Percentiles rank a stretch among this genome's conserved stretches.
Conservation (phyloP, 1,140 invertebrate genomes). For the Leptinotarsa defecta region DNA sequence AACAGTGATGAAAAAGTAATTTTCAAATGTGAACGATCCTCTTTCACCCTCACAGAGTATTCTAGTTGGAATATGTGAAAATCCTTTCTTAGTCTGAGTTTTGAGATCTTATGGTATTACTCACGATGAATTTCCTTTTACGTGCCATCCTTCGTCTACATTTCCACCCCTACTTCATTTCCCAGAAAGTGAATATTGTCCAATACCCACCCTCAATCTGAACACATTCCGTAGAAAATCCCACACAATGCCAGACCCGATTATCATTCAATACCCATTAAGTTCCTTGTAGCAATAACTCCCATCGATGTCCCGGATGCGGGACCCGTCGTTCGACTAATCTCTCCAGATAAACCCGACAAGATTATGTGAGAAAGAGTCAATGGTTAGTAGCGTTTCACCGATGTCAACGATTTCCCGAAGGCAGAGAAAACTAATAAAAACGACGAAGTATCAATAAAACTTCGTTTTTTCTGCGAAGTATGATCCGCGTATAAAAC, state of each 20-base stretch:
- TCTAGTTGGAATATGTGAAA: too few relatives aligned
- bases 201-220: too few relatives aligned
- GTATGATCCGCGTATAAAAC: conserved; percentile 1
- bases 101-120: too few relatives aligned
- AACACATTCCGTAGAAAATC: not conserved
- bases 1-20: too few relatives aligned
- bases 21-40: too few relatives aligned
- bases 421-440: not conserved
- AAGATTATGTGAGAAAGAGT: conserved; percentile 25
- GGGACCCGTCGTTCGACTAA: conserved; percentile 14
- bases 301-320: not conserved
- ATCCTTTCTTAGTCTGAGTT: too few relatives aligned
- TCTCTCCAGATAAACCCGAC: conserved; percentile 21
- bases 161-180: too few relatives aligned
- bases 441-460: conserved; percentile 19
- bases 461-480: conserved; percentile 14
- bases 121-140: too few relatives aligned
- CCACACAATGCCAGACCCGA: not conserved
- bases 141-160: too few relatives aligned
- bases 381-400: conserved; percentile 19
- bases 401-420: conserved; percentile 15
- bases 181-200: too few relatives aligned
- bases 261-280: conserved; percentile 1
- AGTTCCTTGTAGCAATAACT: not conserved
- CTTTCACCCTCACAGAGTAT: too few relatives aligned